phyloP scores from a whole-genome alignment of 2,113 vertebrate species.

The Oriolus oriolus region DNA sequence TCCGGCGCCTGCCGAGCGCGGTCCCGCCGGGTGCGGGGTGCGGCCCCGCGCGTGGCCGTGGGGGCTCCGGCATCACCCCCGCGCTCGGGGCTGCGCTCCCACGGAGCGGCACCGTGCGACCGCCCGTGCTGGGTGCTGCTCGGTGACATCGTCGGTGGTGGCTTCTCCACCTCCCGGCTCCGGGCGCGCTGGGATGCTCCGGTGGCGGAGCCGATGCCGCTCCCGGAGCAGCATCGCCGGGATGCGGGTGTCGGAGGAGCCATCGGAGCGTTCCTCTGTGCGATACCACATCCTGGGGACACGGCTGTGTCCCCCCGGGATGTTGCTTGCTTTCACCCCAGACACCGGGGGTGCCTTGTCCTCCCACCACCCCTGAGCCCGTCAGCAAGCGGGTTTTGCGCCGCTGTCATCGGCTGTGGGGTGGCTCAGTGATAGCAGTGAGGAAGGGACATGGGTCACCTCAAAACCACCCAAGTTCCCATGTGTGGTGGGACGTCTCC shows the following conservation, averaged over 20 bases:
- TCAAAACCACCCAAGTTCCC: background rate
- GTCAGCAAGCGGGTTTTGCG: rapidly evolving
- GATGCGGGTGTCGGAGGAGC: background rate
- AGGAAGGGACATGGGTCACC: background rate
- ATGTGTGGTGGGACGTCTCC: rapidly evolving
- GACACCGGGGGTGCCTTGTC: background rate
- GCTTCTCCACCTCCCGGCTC: background rate
- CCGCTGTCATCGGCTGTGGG: rapidly evolving
- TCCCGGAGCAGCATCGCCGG: background rate
- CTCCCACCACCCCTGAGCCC: background rate
- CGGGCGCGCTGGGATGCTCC: background rate
- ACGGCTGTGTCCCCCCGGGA: background rate
- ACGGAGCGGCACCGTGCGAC: rapidly evolving
- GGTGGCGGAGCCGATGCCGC: background rate
- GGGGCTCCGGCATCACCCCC: background rate
- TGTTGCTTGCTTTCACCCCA: background rate
- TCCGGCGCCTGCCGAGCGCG: background rate
- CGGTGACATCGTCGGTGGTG: background rate
- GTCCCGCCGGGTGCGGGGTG: background rate
- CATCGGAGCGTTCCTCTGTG: background rate
- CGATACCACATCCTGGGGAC: background rate
- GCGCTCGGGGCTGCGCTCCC: background rate
- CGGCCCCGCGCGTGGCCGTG: background rate
- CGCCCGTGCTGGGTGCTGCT: background rate
- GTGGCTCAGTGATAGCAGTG: background rate